Base-by-base conservation (phyloP, 2,797 vertebrate genomes). In the Numenius phaeopus region DNA sequence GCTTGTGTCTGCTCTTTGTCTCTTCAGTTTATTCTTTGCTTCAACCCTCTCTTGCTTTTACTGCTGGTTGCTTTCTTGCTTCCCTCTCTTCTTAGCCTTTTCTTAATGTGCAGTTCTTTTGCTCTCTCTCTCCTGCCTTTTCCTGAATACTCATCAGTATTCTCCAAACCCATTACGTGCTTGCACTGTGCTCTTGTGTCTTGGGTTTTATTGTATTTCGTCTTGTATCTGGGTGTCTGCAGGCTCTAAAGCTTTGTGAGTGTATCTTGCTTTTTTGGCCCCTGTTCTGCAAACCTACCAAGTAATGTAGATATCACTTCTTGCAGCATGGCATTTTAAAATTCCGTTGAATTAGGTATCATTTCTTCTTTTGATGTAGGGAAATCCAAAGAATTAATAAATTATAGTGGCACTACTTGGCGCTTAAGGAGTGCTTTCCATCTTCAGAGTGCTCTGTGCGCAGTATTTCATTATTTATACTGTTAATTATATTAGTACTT, bases 401-500 rank as follows among this genome's bases (percentile, higher is more conserved):
- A 90, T 85, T 65, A 65, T 42, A 71, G 46, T 49, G 81, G 55
- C 44, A 22, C 62, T 79, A 6, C 47, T 87, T 73, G 75, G 89
- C 0, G 1, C 44, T 71, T 89, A 83, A 92, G 84, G 78, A 89
- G 27, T 5, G 4, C 42, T 83, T 94, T 65, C 75, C 3, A 1
- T 62, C 93, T 93, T 96, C 91, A 75, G 81, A 96, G 90, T 4
- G 3, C 58, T 87, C 59, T 72, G 49, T 42, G 75, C 24, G 0
- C 37, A n/a, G 21, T 66, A 52, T 85, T 92, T 92, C 67, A 83
- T 95, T 96, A 96, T 95, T 92, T 83, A 94, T 91, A 71, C 82
- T 91, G 52, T 72, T 97, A 96, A 96, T 95, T 96, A 47, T 94
- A 91, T 94, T 92, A 94, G 81, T 42, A 72, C 65, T 93, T 30